Conservation (phyloP, 1,140 invertebrate genomes). For the Solenopsis fugax region DNA sequence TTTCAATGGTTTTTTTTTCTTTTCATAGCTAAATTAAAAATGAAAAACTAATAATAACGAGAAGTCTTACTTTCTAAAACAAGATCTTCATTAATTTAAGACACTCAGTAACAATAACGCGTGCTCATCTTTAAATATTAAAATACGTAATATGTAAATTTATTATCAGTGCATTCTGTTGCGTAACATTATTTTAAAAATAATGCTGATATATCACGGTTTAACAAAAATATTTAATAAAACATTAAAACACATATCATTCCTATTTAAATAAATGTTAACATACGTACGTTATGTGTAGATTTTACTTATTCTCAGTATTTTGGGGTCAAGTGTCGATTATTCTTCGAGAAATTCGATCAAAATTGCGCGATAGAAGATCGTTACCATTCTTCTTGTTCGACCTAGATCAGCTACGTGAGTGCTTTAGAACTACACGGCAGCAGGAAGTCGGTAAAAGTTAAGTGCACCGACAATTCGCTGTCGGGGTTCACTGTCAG, state of each 20-base stretch:
- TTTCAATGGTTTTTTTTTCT: background rate
- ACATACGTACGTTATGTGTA: background rate
- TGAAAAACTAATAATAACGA: background rate
- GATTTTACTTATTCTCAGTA: conserved; percentile 11
- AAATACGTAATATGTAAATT: conserved; percentile 1
- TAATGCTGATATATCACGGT: background rate
- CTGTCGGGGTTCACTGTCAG: conserved; percentile 30
- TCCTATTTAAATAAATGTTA: background rate
- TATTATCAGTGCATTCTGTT: background rate
- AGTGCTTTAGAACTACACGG: conserved; percentile 45
- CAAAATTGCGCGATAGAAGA: conserved; percentile 32
- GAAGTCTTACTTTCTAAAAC: background rate
- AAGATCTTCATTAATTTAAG: background rate
- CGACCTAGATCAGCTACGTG: conserved; percentile 45
- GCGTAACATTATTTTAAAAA: conserved; percentile 10
- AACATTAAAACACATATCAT: background rate
- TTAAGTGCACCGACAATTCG: conserved; percentile 34
- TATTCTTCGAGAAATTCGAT: background rate
- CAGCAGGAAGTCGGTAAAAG: conserved; percentile 44
- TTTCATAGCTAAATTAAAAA: background rate
- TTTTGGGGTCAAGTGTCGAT: conserved; percentile 11
- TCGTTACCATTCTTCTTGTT: conserved; percentile 43
- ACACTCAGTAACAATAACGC: background rate
- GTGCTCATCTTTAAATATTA: background rate
- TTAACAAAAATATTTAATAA: conserved; percentile 10